phyloP scores from a whole-genome alignment of 2,888 invertebrate species.

The Perdita meconis region DNA sequence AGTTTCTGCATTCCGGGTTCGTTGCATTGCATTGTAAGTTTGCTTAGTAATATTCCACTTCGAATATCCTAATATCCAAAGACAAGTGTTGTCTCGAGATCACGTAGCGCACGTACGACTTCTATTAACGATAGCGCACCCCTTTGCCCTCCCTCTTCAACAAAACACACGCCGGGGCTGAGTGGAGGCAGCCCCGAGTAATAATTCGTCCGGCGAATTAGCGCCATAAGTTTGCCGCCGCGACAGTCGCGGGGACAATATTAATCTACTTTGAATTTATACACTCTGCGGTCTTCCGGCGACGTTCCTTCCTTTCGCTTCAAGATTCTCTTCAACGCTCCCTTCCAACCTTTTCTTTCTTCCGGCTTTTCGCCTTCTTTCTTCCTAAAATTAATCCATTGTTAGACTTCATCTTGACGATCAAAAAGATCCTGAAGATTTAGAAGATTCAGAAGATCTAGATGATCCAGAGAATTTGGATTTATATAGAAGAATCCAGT shows the following conservation, averaged over 20 bases:
- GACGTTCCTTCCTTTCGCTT: constrained; percentile 52
- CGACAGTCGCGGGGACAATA: constrained; percentile 82
- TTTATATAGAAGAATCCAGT: no score
- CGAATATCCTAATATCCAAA: constrained; percentile 44
- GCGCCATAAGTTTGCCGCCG: constrained; percentile 82
- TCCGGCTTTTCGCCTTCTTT: constrained; percentile 50
- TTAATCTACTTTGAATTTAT: constrained; percentile 84
- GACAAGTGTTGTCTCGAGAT: constrained; percentile 44
- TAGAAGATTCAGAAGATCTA: no score
- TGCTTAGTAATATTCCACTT: no score
- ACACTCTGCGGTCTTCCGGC: constrained; percentile 70
- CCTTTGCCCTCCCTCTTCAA: constrained; percentile 56
- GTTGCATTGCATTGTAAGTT: no score
- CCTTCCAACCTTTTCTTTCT: no score
- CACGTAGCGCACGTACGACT: constrained; percentile 68
- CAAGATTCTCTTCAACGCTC: no score
- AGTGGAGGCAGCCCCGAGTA: constrained; percentile 79
- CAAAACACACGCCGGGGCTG: constrained; percentile 77
- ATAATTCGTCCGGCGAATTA: constrained; percentile 83
- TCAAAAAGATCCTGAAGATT: no score
- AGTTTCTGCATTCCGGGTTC: no score
- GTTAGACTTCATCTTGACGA: no score
- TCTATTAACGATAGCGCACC: constrained; percentile 68
- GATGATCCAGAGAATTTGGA: no score
- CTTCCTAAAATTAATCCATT: background rate